Evolutionary conservation across 2,797 vertebrate genomes (phyloP), one percentile per base, ranked within the genome.

Genomic region (Tiaroga cobitis): DNA sequence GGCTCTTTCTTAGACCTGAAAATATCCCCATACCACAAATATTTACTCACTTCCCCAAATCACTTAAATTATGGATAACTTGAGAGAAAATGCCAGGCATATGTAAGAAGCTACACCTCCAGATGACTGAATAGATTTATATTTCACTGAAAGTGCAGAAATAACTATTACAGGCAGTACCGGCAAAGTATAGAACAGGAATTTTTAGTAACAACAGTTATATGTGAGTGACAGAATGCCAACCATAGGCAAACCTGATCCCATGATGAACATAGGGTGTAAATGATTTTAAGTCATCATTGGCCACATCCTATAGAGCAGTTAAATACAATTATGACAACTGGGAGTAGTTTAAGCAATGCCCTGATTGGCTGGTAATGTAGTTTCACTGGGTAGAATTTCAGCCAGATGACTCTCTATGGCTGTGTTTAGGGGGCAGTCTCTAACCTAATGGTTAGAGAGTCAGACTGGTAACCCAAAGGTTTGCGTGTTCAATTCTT

Each of bases 241-340:
- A 49, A 51, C 19, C 43, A 65, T 26, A 65, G 0, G 3, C 18
- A 56, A 72, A 41, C 18, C 49, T n/a, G 67, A 41, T 69, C 15
- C 8, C 79, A 81, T 26, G 46, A 37, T 56, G 49, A 29, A 32
- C 83, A 85, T 78, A 85, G 88, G 86, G 87, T 90, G 91, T 84
- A 87, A 89, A 88, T 88, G 1, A 74, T 73, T 18, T 46, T 32
- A 76, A 3, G 6, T 56, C 18, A 70, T 41, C 18, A 3, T 59
- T 43, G 16, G 39, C 37, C 49, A 63, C 26, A 8, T 49, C 26
- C 39, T 41, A 74, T 59, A 32, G 29, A 56, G 63, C 37, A 56
- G 15, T 76, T 75, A 37, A 41, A 46, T 51, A 10, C 37, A 63
- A 61, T 61, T 43, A 34, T 49, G 34, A 26, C 29, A 76, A 24